Conservation (phyloP, 2,797 vertebrate genomes). For the Syndactyla subalaris region DNA sequence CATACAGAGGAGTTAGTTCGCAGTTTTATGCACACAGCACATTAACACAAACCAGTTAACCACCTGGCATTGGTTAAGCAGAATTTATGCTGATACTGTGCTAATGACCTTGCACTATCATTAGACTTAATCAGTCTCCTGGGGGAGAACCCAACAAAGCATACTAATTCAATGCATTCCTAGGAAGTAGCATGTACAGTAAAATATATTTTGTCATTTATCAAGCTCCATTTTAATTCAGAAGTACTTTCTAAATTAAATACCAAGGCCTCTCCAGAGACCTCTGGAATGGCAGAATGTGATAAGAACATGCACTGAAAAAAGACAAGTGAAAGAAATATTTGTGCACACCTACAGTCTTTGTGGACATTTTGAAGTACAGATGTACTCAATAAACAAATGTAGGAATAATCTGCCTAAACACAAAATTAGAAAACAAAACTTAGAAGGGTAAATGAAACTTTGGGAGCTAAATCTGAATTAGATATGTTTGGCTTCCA, state of each 20-base stretch:
- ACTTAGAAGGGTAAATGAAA: not conserved
- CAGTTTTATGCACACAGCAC: not conserved
- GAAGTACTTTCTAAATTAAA: constrained; percentile 37
- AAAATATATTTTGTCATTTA: constrained; percentile 41
- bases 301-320: not conserved
- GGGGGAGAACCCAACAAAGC: constrained; percentile 29
- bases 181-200: not conserved
- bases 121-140: constrained; percentile 54
- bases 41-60: constrained; percentile 44
- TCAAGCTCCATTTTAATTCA: constrained; percentile 9
- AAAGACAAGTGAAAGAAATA: not conserved
- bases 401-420: not conserved
- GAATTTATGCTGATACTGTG: constrained; percentile 46
- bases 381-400: not conserved
- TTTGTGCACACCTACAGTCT: not conserved
- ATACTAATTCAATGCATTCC: constrained; percentile 14
- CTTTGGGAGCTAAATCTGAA: not conserved
- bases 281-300: not conserved
- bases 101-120: constrained; percentile 56
- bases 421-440: not conserved
- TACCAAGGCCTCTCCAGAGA: not conserved
- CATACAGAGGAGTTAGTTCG: not conserved
- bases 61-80: constrained; percentile 50
- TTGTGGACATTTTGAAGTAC: not conserved
- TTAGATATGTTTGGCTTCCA: not conserved